phyloP scores from a whole-genome alignment of 2,113 vertebrate genomes.

The Opisthocomus hoazin region DNA sequence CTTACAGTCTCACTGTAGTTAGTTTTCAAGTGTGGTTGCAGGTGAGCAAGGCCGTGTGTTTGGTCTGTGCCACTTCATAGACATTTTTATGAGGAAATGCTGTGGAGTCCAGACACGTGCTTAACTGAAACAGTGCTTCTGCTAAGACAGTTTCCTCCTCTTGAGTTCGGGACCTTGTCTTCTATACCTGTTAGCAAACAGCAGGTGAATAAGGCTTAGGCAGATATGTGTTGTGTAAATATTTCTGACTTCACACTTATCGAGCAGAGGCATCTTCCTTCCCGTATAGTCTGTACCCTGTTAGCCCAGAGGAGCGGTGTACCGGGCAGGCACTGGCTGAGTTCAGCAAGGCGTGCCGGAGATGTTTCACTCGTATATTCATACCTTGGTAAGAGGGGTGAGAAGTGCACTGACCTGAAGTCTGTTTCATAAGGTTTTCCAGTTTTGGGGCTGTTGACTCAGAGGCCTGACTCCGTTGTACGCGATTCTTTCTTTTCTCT shows the following conservation, averaged over 20 bases:
- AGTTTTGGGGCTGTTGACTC: background rate
- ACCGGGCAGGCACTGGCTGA: fast-evolving
- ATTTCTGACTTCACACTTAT: background rate
- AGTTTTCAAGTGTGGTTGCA: background rate
- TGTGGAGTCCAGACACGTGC: fast-evolving
- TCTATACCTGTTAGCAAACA: background rate
- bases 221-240: background rate
- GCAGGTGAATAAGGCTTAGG: background rate
- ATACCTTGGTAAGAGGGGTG: background rate
- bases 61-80: background rate
- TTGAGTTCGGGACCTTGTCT: background rate
- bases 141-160: background rate
- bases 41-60: background rate
- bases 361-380: background rate
- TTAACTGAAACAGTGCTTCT: background rate
- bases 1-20: background rate
- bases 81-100: background rate
- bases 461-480: background rate
- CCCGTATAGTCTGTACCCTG: background rate
- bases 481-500: fast-evolving
- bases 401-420: background rate
- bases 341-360: background rate
- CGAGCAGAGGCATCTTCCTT: background rate
- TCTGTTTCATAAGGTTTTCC: background rate
- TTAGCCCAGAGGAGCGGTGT: background rate